Evolutionary conservation across 1,140 invertebrate species (phyloP), one percentile per base, ranked within the genome.

Genomic region (Drosophila watanabei): DNA sequence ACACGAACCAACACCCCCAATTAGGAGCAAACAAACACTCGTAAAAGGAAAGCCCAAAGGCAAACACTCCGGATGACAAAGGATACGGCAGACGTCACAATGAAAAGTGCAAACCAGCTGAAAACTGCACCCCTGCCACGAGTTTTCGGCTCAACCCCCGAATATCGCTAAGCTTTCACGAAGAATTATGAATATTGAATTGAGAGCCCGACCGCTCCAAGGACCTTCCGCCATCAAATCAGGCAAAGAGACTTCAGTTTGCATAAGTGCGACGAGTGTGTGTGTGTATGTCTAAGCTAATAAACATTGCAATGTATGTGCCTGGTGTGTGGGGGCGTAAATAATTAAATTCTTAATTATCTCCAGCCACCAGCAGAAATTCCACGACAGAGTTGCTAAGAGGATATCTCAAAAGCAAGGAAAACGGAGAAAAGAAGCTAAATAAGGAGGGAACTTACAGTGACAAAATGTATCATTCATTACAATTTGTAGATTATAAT

Each of bases 301-400:
- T 75, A 78, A 32, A 52, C 60, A 71, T 39, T 79, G 66, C 72
- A 20, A 33, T 57, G 48, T 57, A 57, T 66, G 61, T 64, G 56
- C 64, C 61, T 30, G 32, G 69, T 24, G 48, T 56, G 39, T 51
- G 51, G 65, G 70, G 68, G 65, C 91, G 79, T 92, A 88, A 92
- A 92, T 92, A 92, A 92, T 92, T 92, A 92, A 92, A 92, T 91
- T 92, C 90, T 85, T 92, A 92, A 92, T 92, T 92, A 92, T 92
- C 90, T 91, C 81, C 80, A 63, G 52, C 83, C 65, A 41, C 62
- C 54, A 62, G 33, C 43, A 68, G 18, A 30, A 43, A 51, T 57
- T 46, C 66, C 48, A 57, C 33, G 20, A 24, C 35, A 57, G 54
- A 39, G 54, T 3, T 57, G 54, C 54, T 5, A 4, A 16, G 4